phyloP scores from a whole-genome alignment of 2,888 invertebrate species.

The Drosophila kuntzei region DNA sequence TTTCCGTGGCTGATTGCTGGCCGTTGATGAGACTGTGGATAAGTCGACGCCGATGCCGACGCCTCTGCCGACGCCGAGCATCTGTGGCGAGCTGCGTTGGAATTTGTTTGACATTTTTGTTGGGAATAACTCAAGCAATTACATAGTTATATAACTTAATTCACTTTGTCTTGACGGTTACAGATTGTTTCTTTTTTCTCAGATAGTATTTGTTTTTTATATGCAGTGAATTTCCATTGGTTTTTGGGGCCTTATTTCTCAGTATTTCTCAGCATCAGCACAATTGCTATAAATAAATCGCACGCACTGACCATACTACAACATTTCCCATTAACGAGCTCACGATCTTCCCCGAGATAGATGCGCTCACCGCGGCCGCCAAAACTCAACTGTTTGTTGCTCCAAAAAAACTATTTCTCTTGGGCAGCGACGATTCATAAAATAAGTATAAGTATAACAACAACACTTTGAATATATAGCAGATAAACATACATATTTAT shows the following conservation, averaged over 20 bases:
- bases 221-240: background rate
- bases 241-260: constrained; percentile 5
- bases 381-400: constrained; percentile 62
- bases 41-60: constrained; percentile 23
- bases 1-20: constrained; percentile 89
- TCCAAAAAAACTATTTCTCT: constrained; percentile 57
- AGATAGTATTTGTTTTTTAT: background rate
- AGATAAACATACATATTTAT: constrained; percentile 14
- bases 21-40: constrained; percentile 88
- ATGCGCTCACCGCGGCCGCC: constrained; percentile 55
- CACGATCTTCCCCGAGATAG: constrained; percentile 15
- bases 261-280: constrained; percentile 53
- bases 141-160: constrained; percentile 63
- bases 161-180: background rate
- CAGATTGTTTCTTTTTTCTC: constrained; percentile 9
- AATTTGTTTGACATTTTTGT: constrained; percentile 67
- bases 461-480: background rate
- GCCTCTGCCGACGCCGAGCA: constrained; percentile 17
- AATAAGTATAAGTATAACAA: constrained; percentile 2
- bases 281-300: constrained; percentile 71
- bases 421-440: constrained; percentile 16
- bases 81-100: constrained; percentile 66
- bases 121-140: constrained; percentile 22
- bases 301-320: constrained; percentile 59
- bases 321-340: constrained; percentile 40